Conservation (phyloP, 2,888 invertebrate species). For the Heteromyza rotundicornis region DNA sequence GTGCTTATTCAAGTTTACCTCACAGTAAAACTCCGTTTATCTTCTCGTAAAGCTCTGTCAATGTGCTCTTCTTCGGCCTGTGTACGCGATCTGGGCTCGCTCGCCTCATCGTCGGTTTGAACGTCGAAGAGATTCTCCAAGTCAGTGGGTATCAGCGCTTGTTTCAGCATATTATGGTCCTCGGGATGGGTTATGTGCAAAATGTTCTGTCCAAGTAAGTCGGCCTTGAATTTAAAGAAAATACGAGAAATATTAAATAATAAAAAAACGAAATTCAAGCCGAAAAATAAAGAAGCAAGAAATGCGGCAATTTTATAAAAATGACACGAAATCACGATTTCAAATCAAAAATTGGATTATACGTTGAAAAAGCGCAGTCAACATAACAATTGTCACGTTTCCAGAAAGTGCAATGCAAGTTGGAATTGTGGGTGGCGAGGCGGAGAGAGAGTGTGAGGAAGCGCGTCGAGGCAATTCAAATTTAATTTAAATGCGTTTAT, state of each 20-base stretch:
- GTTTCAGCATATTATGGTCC: slow-evolving; percentile 76
- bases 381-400: slow-evolving; percentile 17
- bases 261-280: too few relatives aligned
- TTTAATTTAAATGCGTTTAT: too few relatives aligned
- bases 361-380: slow-evolving; percentile 2
- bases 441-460: too few relatives aligned
- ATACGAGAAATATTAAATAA: slow-evolving; percentile 13
- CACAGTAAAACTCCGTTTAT: slow-evolving; percentile 67
- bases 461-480: too few relatives aligned
- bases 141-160: slow-evolving; percentile 68
- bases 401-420: background rate
- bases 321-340: slow-evolving; percentile 36
- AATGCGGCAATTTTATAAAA: slow-evolving; percentile 11
- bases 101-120: slow-evolving; percentile 65
- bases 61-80: slow-evolving; percentile 58
- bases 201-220: slow-evolving; percentile 81
- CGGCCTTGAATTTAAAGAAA: slow-evolving; percentile 72
- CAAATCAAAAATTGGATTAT: too few relatives aligned
- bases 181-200: slow-evolving; percentile 81
- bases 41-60: slow-evolving; percentile 60
- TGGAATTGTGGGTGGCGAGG: too few relatives aligned
- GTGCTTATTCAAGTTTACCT: slow-evolving; percentile 49
- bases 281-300: background rate
- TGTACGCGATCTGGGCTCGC: slow-evolving; percentile 65
- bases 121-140: slow-evolving; percentile 60